phyloP scores from a whole-genome alignment of 2,113 vertebrate species.

The Pyxicephalus adspersus region DNA sequence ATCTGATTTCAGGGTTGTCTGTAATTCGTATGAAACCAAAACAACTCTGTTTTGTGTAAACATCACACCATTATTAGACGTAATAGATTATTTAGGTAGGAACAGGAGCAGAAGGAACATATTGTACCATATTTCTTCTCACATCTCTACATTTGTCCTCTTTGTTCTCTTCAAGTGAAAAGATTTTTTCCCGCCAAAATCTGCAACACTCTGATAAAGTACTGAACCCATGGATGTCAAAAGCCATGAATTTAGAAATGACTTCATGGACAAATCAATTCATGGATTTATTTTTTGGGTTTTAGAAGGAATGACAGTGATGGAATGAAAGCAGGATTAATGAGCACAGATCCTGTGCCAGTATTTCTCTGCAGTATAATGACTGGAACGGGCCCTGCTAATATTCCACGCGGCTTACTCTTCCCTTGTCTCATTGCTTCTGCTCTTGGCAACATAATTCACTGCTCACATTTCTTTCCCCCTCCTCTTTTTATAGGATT shows the following conservation, averaged over 20 bases:
- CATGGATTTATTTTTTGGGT: conserved; percentile 2
- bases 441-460: conserved; percentile 42
- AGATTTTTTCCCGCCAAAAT: background rate
- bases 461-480: conserved; percentile 14
- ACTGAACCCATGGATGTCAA: conserved; percentile 5
- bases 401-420: conserved; percentile 1
- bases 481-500: conserved; percentile 28
- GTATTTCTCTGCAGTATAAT: conserved; percentile 29
- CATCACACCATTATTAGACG: background rate
- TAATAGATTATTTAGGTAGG: background rate
- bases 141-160: background rate
- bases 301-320: conserved; percentile 15
- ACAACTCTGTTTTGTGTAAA: background rate
- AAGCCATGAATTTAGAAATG: conserved; percentile 7
- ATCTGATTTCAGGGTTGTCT: no score
- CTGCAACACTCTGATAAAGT: conserved; percentile 17
- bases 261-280: conserved; percentile 21
- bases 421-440: conserved; percentile 15
- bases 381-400: conserved; percentile 13
- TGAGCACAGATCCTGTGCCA: conserved; percentile 5
- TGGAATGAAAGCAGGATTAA: conserved; percentile 39
- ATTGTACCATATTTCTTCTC: background rate
- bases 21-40: no score
- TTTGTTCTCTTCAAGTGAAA: background rate
- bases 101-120: background rate